phyloP scores from a whole-genome alignment of 2,888 invertebrate genomes.

The Incurvaria masculella region DNA sequence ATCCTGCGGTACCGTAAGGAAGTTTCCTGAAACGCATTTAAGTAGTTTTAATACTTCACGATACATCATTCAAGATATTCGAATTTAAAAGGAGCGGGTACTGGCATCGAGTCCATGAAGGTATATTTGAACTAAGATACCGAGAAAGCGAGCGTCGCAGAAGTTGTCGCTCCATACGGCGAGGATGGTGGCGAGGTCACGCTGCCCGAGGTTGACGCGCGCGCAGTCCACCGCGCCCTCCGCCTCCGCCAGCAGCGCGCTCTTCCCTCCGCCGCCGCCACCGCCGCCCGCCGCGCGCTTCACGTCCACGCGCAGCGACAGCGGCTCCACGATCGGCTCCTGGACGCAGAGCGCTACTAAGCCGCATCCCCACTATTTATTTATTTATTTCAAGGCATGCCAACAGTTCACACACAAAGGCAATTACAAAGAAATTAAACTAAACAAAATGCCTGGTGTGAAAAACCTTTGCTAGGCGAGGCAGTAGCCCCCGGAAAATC shows the following conservation, averaged over 20 bases:
- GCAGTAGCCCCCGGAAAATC: no score
- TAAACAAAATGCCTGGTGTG: no score
- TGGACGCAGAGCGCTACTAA: no score
- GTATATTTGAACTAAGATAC: no score
- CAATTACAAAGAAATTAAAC: no score
- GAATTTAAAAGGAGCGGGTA: neutral
- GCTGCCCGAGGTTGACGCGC: conserved; percentile 67
- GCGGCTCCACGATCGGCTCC: conserved; percentile 75
- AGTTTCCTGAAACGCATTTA: conserved; percentile 23
- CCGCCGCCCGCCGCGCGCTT: conserved; percentile 50
- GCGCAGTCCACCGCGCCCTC: conserved; percentile 65
- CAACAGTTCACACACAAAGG: no score
- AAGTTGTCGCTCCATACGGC: conserved; percentile 72
- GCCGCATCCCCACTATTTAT: no score
- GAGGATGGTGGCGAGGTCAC: conserved; percentile 68
- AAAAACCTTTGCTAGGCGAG: no score
- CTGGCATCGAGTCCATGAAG: no score
- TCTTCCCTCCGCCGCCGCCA: conserved; percentile 28
- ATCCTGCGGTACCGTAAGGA: conserved; percentile 42
- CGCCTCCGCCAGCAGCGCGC: conserved; percentile 42
- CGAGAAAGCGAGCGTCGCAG: conserved; percentile 57
- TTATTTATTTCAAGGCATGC: no score
- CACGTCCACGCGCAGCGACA: conserved; percentile 67
- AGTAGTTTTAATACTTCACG: neutral
- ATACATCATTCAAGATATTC: neutral